Evolutionary conservation across 1,140 invertebrate genomes (phyloP).

Genomic region (Wasmannia auropunctata): DNA sequence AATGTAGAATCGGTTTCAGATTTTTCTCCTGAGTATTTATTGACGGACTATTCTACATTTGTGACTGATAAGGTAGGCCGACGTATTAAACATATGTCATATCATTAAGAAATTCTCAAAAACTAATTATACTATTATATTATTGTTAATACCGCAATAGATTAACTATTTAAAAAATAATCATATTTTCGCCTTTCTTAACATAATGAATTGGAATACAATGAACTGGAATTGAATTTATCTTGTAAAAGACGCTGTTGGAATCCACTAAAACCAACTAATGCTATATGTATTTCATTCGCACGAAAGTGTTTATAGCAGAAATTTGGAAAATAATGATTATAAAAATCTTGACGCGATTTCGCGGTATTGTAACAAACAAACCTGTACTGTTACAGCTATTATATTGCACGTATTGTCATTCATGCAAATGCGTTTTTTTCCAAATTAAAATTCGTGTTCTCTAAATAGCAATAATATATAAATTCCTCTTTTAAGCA

Average conservation of each 20-base stretch:
- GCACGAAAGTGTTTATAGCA: background rate
- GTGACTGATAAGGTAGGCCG: slow-evolving; percentile 56
- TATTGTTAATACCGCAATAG: slow-evolving; percentile 7
- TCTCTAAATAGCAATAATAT: slow-evolving; percentile 21
- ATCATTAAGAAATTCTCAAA: slow-evolving; percentile 17
- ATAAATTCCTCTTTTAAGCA: slow-evolving; percentile 45
- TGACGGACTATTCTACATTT: slow-evolving; percentile 26
- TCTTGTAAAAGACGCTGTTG: slow-evolving; percentile 6
- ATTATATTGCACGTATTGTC: slow-evolving; percentile 26
- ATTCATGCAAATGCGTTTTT: background rate
- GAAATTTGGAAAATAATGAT: slow-evolving; percentile 25
- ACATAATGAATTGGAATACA: slow-evolving; percentile 3
- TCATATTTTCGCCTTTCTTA: background rate
- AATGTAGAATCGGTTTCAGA: slow-evolving; percentile 56
- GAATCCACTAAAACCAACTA: background rate
- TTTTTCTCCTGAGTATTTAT: slow-evolving; percentile 63
- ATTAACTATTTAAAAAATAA: background rate
- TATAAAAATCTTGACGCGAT: background rate
- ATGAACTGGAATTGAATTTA: background rate
- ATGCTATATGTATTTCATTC: background rate
- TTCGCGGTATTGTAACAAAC: background rate
- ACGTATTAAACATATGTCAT: slow-evolving; percentile 33
- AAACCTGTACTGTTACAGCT: background rate
- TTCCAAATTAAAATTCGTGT: slow-evolving; percentile 28
- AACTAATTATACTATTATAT: slow-evolving; percentile 28